These are phyloP conservation scores for Aromia moschata DNA, from an alignment of 2,888 invertebrate species.

Conservation along the genomic window DNA sequence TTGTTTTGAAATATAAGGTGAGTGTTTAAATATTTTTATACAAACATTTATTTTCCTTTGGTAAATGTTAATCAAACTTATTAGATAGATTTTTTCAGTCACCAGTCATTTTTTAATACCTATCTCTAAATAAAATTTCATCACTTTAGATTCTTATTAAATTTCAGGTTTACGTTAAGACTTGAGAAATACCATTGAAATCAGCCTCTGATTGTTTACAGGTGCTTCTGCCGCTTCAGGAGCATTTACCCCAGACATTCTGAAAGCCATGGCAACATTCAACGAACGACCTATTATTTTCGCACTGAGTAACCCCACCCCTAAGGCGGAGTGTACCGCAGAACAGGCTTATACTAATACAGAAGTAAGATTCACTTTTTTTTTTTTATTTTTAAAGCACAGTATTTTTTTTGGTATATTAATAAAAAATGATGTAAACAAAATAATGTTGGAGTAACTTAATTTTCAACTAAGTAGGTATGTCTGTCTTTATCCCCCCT, in stretches of 20 bases:
- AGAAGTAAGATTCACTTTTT: slow-evolving; percentile 69
- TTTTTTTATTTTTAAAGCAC: slow-evolving; percentile 5
- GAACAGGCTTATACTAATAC: slow-evolving; percentile 92
- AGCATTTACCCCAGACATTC: slow-evolving; percentile 88
- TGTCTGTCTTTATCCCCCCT: not conserved
- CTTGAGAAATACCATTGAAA: no score
- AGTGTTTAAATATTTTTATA: no score
- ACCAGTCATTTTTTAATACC: no score
- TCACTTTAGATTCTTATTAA: no score
- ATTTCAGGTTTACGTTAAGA: no score
- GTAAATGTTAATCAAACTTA: no score
- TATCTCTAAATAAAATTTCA: no score
- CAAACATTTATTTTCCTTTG: no score
- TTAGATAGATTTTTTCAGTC: no score
- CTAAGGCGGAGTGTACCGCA: slow-evolving; percentile 98
- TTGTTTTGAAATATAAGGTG: no score
- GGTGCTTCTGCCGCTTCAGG: slow-evolving; percentile 94
- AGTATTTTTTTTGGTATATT: no score
- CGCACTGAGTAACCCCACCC: slow-evolving; percentile 97
- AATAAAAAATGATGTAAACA: not conserved
- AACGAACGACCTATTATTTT: slow-evolving; percentile 94
- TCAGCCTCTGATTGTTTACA: slow-evolving; percentile 49
- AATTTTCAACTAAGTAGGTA: no score
- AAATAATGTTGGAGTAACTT: not conserved
- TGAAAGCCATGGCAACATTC: slow-evolving; percentile 85